A percentile compares a stretch with the other conserved stretches of the same genome.
phyloP scores from a whole-genome alignment of 2,888 invertebrate genomes.

The Melikaiella ostensackeni region DNA sequence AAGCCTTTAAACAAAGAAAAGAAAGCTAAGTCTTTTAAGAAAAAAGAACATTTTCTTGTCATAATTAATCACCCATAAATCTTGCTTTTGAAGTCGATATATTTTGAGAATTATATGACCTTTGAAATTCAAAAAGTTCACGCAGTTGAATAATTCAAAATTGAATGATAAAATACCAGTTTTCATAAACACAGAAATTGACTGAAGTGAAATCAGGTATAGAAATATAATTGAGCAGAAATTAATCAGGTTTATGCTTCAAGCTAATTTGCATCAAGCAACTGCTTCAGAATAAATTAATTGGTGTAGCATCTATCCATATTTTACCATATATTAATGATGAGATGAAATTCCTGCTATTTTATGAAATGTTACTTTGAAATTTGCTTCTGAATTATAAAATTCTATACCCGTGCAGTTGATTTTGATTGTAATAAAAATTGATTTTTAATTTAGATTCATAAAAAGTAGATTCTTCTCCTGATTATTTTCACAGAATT shows the following conservation, averaged over 20 bases:
- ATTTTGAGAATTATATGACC: not conserved
- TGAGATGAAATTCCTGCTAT: too few species aligned
- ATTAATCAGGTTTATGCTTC: not conserved
- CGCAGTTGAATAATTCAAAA: too few species aligned
- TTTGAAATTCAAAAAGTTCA: too few species aligned
- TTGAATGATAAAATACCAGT: not conserved
- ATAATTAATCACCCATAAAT: not conserved
- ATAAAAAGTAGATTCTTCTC: not conserved
- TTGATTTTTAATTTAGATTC: too few species aligned
- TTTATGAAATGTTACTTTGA: too few species aligned
- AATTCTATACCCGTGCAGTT: too few species aligned
- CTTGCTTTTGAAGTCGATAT: not conserved
- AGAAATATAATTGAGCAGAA: not conserved
- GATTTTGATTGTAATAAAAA: too few species aligned
- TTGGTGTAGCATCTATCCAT: not conserved
- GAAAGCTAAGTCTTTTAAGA: not conserved
- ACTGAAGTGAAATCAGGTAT: not conserved
- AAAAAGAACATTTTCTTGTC: not conserved
- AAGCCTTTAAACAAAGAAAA: conserved; percentile 84
- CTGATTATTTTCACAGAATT: not conserved
- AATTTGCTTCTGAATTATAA: too few species aligned
- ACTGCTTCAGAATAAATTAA: not conserved
- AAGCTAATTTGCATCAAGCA: not conserved
- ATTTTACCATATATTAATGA: not conserved
- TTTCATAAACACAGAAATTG: not conserved